Evolutionary conservation across 2,888 invertebrate species (phyloP), one percentile per base, ranked within the genome.

Genomic region (Parthenolecanium corni): DNA sequence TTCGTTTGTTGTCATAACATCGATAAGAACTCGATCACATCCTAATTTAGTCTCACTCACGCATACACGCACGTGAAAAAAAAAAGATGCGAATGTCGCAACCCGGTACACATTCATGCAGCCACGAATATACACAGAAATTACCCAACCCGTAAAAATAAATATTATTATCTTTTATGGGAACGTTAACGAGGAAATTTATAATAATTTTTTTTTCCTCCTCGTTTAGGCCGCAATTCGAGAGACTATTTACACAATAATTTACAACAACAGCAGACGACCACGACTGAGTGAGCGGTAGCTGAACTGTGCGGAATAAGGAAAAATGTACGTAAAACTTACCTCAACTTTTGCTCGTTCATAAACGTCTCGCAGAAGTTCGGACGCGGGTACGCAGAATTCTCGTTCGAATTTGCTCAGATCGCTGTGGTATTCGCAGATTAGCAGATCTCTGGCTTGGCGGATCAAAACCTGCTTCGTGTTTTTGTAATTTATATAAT

Each of bases 371-470:
- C 52, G 51, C 3, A 62, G 52, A 20, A 62, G 20, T 14, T 20
- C 14, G 11, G 62, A 62, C 4, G 52, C 82, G 66, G 82, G 81
- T 64, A 76, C 74, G 70, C 84, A 78, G 73, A 82, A 84, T 66
- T 79, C 78, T 66, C 75, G 75, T 71, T 82, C 80, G 72, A 84
- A 84, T 69, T 76, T 76, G 66, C 75, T 75, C 70, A 84, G 72
- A 72, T 81, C 80, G 52, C 83, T 83, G 67, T 78, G 79, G 73
- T 81, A 84, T 68, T 79, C 79, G 71, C 81, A 80, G 57, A 82
- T 80, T 68, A 84, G 77, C 65, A 84, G 75, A 73, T 83, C 82
- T 69, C 83, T 77, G 61, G 84, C 84, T 75, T 84, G 83, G 62
- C 82, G 77, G 68, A 82, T 78, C 71, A 85, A 76, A 70, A 80